Evolutionary conservation across 2,888 invertebrate species (phyloP), one percentile per base, ranked within the genome.

Genomic region (Epiblema foenella): DNA sequence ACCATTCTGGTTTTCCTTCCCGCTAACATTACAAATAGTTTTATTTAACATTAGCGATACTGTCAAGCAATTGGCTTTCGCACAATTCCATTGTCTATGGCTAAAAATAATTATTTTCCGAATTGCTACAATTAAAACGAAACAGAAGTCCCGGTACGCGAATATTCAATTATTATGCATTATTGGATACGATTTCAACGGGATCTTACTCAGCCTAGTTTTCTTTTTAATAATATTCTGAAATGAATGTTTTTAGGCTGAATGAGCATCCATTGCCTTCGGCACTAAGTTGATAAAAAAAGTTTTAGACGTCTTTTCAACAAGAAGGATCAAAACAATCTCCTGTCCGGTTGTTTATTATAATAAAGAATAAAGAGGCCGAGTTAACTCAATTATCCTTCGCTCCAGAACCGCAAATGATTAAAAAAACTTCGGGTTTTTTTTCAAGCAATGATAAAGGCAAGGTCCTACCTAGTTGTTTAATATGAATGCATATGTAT

Each of bases 81-180:
- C 51, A 51, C 33, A 37, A 59, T 67, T 67, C 49, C 33, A 58
- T 59, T 67, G 67, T 67, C 20, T 58, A 49, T 10, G 24, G 17
- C 17, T 17, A 17, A 4, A 17, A 33, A 33, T n/a, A 11, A 24
- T 20, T 18, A 51, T 37, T 37, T n/a, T 62, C 37, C 63, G 37
- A 63, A 52, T 63, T 63, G 63, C 37, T 51, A 51, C 52, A 37
- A 63, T 63, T 46, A 37, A 37, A 37, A 37, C 20, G 37, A 63
- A 63, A 39, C 18, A 33, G 12, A 18, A 4, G 10, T 7, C n/a
- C 11, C 8, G 1, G 18, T 11, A 57, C 17, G 57, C 10, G 17
- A 24, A 17, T 17, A 33, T 17, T 33, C 3, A 11, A 29, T 29
- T 29, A 10, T 12, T 29, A 1, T 56, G n/a, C 15, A 24, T 11